These are phyloP conservation scores for Epizoanthus stellaris DNA, from an alignment of 92 coral and sea anemone genomes.

Conservation along the genomic window DNA sequence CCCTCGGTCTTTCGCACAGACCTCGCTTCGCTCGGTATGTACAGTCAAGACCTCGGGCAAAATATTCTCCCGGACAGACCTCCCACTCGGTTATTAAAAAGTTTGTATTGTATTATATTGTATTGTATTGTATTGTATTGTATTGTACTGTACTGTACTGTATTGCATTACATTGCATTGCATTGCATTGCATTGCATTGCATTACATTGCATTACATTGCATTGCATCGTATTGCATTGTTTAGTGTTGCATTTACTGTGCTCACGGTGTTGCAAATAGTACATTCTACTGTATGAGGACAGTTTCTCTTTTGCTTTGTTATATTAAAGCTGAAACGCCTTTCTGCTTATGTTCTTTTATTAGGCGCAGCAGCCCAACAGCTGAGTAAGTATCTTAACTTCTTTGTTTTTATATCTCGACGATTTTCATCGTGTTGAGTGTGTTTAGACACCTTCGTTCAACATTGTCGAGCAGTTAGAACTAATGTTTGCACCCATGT, in stretches of 20 bases:
- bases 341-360: not conserved
- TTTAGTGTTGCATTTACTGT: not conserved
- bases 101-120: too few relatives aligned
- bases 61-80: too few relatives aligned
- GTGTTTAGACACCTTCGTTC: too few relatives aligned
- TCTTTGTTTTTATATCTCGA: conserved; percentile 27
- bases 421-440: not conserved
- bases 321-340: not conserved
- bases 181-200: not conserved
- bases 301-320: not conserved
- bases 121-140: not conserved
- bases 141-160: not conserved
- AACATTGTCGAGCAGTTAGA: too few relatives aligned
- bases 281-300: not conserved
- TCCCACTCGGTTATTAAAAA: too few relatives aligned
- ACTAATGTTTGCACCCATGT: too few relatives aligned
- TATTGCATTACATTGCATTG: not conserved
- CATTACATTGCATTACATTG: not conserved
- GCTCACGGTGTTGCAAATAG: not conserved
- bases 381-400: conserved; percentile 30
- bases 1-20: too few relatives aligned
- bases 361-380: conserved; percentile 17
- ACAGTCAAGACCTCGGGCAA: too few relatives aligned
- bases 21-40: too few relatives aligned
- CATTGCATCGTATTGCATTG: not conserved